Evolutionary conservation across 2,888 invertebrate species (phyloP).

Genomic region (Chalcosyrphus nemorum): DNA sequence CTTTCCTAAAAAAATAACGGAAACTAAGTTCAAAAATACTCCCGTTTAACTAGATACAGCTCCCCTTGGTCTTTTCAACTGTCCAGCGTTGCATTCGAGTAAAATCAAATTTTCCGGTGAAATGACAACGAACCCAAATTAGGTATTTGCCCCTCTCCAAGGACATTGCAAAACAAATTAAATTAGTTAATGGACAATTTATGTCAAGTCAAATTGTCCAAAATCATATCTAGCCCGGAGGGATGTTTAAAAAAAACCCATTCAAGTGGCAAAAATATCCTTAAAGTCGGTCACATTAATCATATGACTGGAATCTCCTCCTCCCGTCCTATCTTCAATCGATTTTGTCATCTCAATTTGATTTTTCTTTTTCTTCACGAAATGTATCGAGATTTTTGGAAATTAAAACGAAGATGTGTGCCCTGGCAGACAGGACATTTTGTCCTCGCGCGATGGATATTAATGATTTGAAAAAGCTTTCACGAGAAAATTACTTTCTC

Average conservation of each 20-base stretch:
- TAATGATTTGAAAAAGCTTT: conserved; percentile 61
- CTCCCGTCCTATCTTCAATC: conserved; percentile 16
- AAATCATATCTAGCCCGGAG: background rate
- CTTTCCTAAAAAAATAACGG: too few species aligned
- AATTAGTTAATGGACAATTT: conserved; percentile 56
- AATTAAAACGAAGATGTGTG: background rate
- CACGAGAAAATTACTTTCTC: conserved; percentile 63
- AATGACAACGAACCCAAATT: conserved; percentile 14
- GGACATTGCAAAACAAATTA: conserved; percentile 32
- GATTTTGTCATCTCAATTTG: conserved; percentile 59
- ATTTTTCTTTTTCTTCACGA: conserved; percentile 29
- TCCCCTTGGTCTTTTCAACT: background rate
- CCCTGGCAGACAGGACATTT: background rate
- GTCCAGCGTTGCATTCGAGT: background rate
- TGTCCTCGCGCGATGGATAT: conserved; percentile 50
- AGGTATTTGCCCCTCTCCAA: background rate
- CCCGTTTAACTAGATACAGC: too few species aligned
- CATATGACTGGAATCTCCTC: conserved; percentile 28
- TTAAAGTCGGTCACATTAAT: conserved; percentile 51
- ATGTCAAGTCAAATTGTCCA: conserved; percentile 45
- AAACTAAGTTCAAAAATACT: too few species aligned
- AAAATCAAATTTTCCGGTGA: conserved; percentile 23
- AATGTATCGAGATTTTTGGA: background rate
- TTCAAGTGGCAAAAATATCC: background rate
- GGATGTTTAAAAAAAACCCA: background rate